Evolutionary conservation across 2,113 vertebrate genomes (phyloP).

Genomic region (Equus przewalskii): DNA sequence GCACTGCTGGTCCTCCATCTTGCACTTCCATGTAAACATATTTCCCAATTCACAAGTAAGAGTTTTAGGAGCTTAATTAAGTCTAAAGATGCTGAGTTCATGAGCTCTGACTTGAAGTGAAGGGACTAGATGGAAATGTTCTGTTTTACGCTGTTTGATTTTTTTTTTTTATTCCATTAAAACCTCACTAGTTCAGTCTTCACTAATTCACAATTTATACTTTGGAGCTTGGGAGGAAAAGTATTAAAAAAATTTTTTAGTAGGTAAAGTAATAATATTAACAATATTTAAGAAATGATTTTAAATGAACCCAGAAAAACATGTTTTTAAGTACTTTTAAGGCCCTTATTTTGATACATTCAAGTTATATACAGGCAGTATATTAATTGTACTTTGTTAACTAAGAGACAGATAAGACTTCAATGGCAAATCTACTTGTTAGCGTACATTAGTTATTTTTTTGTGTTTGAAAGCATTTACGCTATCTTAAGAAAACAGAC

Average conservation of each 20-base stretch:
- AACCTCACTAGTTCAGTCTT: neutral
- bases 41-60: neutral
- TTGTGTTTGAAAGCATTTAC: neutral
- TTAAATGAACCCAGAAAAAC: neutral
- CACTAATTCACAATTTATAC: neutral
- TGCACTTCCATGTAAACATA: neutral
- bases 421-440: neutral
- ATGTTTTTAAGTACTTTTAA: constrained; percentile 6
- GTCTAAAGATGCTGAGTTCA: neutral
- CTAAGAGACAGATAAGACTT: neutral
- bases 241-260: neutral
- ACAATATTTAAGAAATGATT: neutral
- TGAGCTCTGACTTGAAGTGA: neutral
- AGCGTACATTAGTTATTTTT: neutral
- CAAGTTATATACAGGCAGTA: neutral
- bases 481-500: neutral
- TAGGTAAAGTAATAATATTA: neutral
- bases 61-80: neutral
- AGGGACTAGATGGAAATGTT: neutral
- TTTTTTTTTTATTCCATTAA: neutral
- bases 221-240: neutral
- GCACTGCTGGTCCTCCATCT: neutral
- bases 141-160: neutral
- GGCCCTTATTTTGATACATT: neutral
- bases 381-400: neutral